Base-by-base conservation (phyloP, 2,113 vertebrate species). In the Ameiurus melas region DNA sequence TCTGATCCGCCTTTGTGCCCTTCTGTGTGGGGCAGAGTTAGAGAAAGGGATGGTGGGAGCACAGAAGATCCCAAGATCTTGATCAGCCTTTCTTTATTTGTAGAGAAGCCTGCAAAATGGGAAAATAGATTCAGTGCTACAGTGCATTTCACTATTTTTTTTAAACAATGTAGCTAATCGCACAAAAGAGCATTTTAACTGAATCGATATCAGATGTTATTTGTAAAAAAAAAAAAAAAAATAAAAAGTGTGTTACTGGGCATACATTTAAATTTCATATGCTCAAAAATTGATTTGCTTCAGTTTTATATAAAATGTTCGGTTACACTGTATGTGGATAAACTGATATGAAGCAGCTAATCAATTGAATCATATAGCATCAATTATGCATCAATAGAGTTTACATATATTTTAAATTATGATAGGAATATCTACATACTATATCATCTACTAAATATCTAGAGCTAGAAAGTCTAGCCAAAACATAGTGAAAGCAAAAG, bases 1-100 rank as follows among this genome's bases (percentile, higher is more conserved):
- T 88, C 87, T 88, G 87, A 85, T 88, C 73, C 3, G 57, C 57
- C 47, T 88, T 16, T 78, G 57, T 79, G 71, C 6, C 62, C 62
- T 85, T 27, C 83, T 79, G 58, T 57, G 30, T 53, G 14, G 17
- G 47, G 51, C 13, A n/a, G 70, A 86, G 13, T n/a, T 60, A n/a
- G 27, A 55, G 73, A 43, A 60, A 19, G 62, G 25, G 13, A 78
- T 51, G 60, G 30, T 57, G 51, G 30, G 57, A 77, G 25, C 51
- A 43, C 53, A 39, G 70, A 4, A 17, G 53, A 27, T 58, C 30
- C 20, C 7, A 4, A 66, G 83, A 30, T 68, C 60, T 75, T 43
- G 81, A 83, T n/a, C 10, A 0, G 19, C 39, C 70, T 13, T 60
- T 83, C 9, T 62, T 86, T 25, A 83, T 36, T 20, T 53, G 43